These are phyloP conservation scores for Drosophila parvula DNA, from an alignment of 1,140 invertebrate genomes.

Conservation along the genomic window DNA sequence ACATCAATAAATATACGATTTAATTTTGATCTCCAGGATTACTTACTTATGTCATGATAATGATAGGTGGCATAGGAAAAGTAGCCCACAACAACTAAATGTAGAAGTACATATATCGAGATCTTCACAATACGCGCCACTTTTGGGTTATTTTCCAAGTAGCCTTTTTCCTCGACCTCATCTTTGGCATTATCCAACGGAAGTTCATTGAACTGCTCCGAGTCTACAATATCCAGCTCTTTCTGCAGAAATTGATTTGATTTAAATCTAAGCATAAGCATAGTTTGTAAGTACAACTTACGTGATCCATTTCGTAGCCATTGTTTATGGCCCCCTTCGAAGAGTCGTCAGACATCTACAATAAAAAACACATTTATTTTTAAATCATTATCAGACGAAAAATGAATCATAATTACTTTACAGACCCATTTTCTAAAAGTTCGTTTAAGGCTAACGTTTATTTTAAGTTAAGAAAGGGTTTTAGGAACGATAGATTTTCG, in stretches of 20 bases:
- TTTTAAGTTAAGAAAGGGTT: too few species aligned
- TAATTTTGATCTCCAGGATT: neutral
- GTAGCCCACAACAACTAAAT: constrained; percentile 59
- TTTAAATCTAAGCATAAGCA: neutral
- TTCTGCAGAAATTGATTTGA: neutral
- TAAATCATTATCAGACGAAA: neutral
- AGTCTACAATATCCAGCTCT: constrained; percentile 12
- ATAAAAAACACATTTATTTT: neutral
- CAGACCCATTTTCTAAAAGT: too few species aligned
- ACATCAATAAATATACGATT: too few species aligned
- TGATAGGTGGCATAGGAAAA: constrained; percentile 78
- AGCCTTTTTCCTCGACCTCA: neutral
- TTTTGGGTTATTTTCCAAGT: constrained; percentile 24
- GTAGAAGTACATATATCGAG: constrained; percentile 35
- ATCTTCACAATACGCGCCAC: constrained; percentile 32
- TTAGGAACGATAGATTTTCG: too few species aligned
- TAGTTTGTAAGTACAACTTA: constrained; percentile 18
- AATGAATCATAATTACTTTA: neutral
- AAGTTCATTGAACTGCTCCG: constrained; percentile 14
- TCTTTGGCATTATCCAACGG: neutral
- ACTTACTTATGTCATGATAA: constrained; percentile 67
- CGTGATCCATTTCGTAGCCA: constrained; percentile 63
- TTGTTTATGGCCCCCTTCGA: constrained; percentile 46
- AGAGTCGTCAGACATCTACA: constrained; percentile 57
- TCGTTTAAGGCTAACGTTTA: too few species aligned